phyloP scores from a whole-genome alignment of 1,140 invertebrate genomes.

The Marisa cornuarietis region DNA sequence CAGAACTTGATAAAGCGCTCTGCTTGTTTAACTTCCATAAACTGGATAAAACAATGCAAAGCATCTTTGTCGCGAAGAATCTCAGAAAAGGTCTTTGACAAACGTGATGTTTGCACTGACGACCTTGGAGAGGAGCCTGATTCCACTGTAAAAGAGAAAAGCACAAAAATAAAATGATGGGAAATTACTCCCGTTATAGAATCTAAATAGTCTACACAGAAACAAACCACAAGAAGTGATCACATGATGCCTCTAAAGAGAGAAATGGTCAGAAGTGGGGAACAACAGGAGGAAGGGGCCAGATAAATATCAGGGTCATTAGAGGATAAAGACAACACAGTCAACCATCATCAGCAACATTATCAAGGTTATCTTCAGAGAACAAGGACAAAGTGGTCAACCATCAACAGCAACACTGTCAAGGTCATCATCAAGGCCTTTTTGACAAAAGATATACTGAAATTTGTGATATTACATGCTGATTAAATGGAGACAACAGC shows the following conservation, averaged over 20 bases:
- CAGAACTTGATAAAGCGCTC: constrained; percentile 75
- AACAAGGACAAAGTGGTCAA: too few relatives aligned
- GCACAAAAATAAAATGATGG: not conserved
- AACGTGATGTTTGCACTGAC: constrained; percentile 56
- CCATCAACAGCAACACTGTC: too few relatives aligned
- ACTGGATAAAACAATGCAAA: constrained; percentile 79
- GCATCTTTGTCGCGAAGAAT: constrained; percentile 77
- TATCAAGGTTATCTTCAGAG: too few relatives aligned
- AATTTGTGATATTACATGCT: too few relatives aligned
- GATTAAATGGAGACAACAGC: too few relatives aligned
- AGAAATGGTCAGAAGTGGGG: not conserved
- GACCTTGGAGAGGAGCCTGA: not conserved
- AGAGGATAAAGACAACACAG: too few relatives aligned
- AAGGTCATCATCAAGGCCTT: too few relatives aligned
- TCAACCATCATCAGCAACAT: too few relatives aligned
- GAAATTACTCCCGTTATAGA: not conserved
- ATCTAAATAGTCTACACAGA: not conserved
- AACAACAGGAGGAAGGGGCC: not conserved
- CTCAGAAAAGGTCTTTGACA: constrained; percentile 74
- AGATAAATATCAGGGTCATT: too few relatives aligned
- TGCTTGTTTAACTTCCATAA: constrained; percentile 73
- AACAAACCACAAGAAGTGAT: too few relatives aligned
- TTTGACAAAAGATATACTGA: too few relatives aligned
- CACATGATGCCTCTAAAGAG: not conserved
- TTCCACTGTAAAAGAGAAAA: not conserved